Conservation (phyloP, 1,140 invertebrate genomes). For the Copidosoma floridanum region DNA sequence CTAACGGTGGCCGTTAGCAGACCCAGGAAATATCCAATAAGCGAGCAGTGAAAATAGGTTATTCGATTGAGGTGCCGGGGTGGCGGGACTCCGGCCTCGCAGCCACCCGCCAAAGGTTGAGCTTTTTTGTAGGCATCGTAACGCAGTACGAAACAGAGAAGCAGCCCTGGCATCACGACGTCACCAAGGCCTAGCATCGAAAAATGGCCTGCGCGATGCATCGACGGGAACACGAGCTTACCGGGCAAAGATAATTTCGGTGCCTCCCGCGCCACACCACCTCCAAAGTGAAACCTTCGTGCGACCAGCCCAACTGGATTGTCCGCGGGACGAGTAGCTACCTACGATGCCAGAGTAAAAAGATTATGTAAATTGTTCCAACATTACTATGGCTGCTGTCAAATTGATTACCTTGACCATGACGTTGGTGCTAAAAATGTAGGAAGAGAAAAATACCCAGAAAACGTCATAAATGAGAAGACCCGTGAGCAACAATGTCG, state of each 20-base stretch:
- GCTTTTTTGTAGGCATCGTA: slow-evolving; percentile 97
- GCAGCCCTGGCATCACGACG: slow-evolving; percentile 95
- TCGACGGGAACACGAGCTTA: slow-evolving; percentile 95
- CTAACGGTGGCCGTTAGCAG: slow-evolving; percentile 94
- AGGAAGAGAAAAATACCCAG: slow-evolving; percentile 98
- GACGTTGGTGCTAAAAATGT: slow-evolving; percentile 97
- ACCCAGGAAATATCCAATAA: slow-evolving; percentile 96
- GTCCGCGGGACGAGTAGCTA: slow-evolving; percentile 87
- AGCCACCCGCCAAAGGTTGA: slow-evolving; percentile 66
- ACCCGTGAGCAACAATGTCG: slow-evolving; percentile 89
- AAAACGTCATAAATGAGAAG: slow-evolving; percentile 96
- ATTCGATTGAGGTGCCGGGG: slow-evolving; percentile 68
- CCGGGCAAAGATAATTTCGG: slow-evolving; percentile 94
- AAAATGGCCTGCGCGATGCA: slow-evolving; percentile 93
- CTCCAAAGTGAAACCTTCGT: slow-evolving; percentile 84
- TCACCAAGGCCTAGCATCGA: slow-evolving; percentile 96
- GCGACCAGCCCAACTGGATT: slow-evolving; percentile 94
- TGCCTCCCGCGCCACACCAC: slow-evolving; percentile 76
- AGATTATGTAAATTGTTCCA: too few relatives aligned
- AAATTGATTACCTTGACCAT: slow-evolving; percentile 98
- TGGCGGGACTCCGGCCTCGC: slow-evolving; percentile 76
- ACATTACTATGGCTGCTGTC: too few relatives aligned
- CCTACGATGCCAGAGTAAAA: slow-evolving; percentile 54
- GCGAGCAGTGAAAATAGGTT: slow-evolving; percentile 95
- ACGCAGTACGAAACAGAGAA: slow-evolving; percentile 92